Percentiles rank a stretch among this genome's conserved stretches.
These are phyloP conservation scores for Pygoscelis adeliae DNA, from an alignment of 2,113 vertebrate genomes.

Conservation along the genomic window DNA sequence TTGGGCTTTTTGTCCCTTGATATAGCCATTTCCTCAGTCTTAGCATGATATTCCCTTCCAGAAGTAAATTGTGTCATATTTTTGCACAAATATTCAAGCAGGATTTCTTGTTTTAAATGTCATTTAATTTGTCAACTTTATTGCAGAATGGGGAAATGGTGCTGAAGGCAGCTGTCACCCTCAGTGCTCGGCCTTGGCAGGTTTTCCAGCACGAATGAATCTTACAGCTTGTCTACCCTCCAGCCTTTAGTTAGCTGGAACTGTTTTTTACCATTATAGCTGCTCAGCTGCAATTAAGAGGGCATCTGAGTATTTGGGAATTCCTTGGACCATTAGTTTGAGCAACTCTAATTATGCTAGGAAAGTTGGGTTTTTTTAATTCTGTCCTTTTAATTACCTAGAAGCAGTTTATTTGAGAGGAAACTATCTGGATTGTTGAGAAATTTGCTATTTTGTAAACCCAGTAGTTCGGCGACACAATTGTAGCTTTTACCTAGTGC, in stretches of 20 bases:
- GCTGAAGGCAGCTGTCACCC: slow-evolving; percentile 65
- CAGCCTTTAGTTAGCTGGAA: slow-evolving; percentile 67
- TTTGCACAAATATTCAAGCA: slow-evolving; percentile 37
- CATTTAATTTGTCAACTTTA: slow-evolving; percentile 74
- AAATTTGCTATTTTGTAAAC: neutral
- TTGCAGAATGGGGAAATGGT: slow-evolving; percentile 65
- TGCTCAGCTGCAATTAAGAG: slow-evolving; percentile 74
- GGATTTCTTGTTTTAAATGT: slow-evolving; percentile 56
- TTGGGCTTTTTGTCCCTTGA: slow-evolving; percentile 24
- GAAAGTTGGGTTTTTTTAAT: neutral
- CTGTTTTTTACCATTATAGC: slow-evolving; percentile 64
- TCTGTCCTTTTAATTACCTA: slow-evolving; percentile 72
- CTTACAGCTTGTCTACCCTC: slow-evolving; percentile 67
- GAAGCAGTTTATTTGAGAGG: slow-evolving; percentile 52
- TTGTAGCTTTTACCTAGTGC: neutral
- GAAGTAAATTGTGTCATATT: slow-evolving; percentile 26
- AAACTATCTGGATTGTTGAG: slow-evolving; percentile 21
- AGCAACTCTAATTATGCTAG: slow-evolving; percentile 54
- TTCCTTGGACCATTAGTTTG: slow-evolving; percentile 72
- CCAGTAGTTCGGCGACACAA: neutral
- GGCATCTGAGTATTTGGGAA: slow-evolving; percentile 73
- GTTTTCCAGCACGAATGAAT: slow-evolving; percentile 67
- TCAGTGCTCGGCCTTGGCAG: slow-evolving; percentile 71
- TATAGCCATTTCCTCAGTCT: neutral
- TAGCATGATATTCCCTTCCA: slow-evolving; percentile 8